phyloP scores from a whole-genome alignment of 2,888 invertebrate species.

The Macaria notata region DNA sequence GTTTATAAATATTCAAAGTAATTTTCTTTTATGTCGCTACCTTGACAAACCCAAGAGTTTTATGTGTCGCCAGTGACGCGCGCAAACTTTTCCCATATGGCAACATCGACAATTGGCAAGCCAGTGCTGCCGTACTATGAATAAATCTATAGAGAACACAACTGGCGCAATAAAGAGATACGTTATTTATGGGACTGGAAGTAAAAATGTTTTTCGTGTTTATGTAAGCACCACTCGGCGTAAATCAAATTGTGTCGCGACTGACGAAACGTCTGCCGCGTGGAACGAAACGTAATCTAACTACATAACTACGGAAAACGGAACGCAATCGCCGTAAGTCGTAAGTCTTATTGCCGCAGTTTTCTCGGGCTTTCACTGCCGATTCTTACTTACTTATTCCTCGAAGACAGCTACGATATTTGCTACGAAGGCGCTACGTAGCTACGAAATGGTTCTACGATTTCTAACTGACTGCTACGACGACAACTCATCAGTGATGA shows the following conservation, averaged over 20 bases:
- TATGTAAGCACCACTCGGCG: slow-evolving; percentile 42
- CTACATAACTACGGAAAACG: slow-evolving; percentile 20
- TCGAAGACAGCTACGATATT: background rate
- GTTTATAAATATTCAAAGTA: slow-evolving; percentile 24
- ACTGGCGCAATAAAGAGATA: slow-evolving; percentile 46
- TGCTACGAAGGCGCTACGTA: background rate
- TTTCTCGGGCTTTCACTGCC: slow-evolving; percentile 25
- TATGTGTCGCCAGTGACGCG: slow-evolving; percentile 29
- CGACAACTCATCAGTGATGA: no score
- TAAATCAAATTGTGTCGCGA: slow-evolving; percentile 41
- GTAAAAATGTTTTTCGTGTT: slow-evolving; percentile 53
- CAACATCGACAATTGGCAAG: slow-evolving; percentile 16
- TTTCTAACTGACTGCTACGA: no score
- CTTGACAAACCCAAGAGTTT: slow-evolving; percentile 25
- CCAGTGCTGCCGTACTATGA: slow-evolving; percentile 40
- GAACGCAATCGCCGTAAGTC: slow-evolving; percentile 23
- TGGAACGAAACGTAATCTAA: slow-evolving; percentile 19
- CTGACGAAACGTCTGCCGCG: slow-evolving; percentile 20
- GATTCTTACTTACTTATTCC: slow-evolving; percentile 7
- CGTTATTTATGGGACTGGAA: slow-evolving; percentile 45
- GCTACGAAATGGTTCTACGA: no score
- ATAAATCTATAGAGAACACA: slow-evolving; percentile 49
- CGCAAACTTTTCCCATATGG: slow-evolving; percentile 31
- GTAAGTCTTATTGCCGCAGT: slow-evolving; percentile 31
- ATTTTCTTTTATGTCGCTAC: slow-evolving; percentile 23